These are phyloP conservation scores for Drosophila nigrodunni DNA, from an alignment of 1,140 invertebrate species.

Conservation along the genomic window DNA sequence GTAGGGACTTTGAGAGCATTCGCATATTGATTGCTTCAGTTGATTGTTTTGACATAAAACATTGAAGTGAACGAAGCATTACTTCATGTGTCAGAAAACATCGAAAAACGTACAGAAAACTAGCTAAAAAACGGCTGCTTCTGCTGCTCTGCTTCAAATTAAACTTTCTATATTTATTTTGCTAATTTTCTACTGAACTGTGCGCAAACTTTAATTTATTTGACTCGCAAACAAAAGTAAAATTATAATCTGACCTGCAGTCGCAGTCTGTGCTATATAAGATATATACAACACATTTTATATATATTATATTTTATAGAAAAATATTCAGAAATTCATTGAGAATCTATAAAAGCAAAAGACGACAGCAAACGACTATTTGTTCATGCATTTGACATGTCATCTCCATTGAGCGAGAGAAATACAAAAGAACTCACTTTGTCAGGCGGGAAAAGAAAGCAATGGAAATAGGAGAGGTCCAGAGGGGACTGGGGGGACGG, in stretches of 20 bases:
- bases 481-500: slow-evolving; percentile 1
- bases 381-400: slow-evolving; percentile 74
- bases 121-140: background rate
- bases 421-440: slow-evolving; percentile 52
- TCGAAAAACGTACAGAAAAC: too few species aligned
- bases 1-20: slow-evolving; percentile 11
- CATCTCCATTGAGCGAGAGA: slow-evolving; percentile 47
- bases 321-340: slow-evolving; percentile 52
- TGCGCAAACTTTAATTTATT: slow-evolving; percentile 10
- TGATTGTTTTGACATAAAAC: slow-evolving; percentile 48
- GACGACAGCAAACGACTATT: slow-evolving; percentile 45
- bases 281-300: slow-evolving; percentile 9
- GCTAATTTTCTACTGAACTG: background rate
- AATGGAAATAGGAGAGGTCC: background rate
- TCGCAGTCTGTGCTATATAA: background rate
- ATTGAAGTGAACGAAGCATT: slow-evolving; percentile 13
- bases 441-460: slow-evolving; percentile 9
- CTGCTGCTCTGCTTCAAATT: too few species aligned
- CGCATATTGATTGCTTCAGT: slow-evolving; percentile 46
- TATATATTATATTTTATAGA: slow-evolving; percentile 22
- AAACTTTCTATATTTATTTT: background rate
- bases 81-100: background rate
- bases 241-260: background rate
- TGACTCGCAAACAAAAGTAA: slow-evolving; percentile 5
- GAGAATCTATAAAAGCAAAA: slow-evolving; percentile 55